These are phyloP conservation scores for Dipodomys spectabilis DNA, from an alignment of 2,113 vertebrate genomes.

Conservation along the genomic window DNA sequence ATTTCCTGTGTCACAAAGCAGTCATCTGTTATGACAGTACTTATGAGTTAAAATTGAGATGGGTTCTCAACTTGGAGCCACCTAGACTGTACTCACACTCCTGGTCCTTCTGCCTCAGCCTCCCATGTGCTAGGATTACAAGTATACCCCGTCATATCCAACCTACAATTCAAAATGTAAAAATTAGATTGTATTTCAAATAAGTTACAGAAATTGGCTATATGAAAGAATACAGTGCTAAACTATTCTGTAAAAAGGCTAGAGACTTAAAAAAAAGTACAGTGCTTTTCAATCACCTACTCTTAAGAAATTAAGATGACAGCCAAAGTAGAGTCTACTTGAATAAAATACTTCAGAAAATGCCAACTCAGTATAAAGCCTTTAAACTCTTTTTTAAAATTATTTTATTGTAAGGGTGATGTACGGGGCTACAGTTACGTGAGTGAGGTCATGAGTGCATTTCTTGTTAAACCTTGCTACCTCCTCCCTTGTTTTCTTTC, in stretches of 20 bases:
- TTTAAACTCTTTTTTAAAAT: constrained; percentile 3
- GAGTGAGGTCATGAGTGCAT: too few relatives aligned
- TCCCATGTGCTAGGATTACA: too few relatives aligned
- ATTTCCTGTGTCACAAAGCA: not conserved
- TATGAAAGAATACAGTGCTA: not conserved
- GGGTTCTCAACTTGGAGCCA: too few relatives aligned
- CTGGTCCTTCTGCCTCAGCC: too few relatives aligned
- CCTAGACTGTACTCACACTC: too few relatives aligned
- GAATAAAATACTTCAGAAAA: constrained; percentile 37
- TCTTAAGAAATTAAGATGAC: not conserved
- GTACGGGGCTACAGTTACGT: too few relatives aligned
- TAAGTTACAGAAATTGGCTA: not conserved
- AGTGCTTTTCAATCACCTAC: constrained; percentile 17
- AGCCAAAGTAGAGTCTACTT: not conserved
- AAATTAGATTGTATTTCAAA: constrained; percentile 39
- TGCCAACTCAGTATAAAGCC: not conserved
- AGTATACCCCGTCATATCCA: too few relatives aligned
- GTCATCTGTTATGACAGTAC: not conserved
- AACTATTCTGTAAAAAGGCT: constrained; percentile 26
- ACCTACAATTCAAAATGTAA: not conserved
- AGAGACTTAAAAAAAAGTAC: constrained; percentile 11
- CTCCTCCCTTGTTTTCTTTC: too few relatives aligned
- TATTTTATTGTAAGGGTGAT: too few relatives aligned
- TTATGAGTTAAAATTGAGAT: not conserved
- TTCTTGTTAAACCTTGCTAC: too few relatives aligned